Evolutionary conservation across 2,797 vertebrate species (phyloP), one percentile per base, ranked within the genome.

Genomic region (Eulemur rubriventer): DNA sequence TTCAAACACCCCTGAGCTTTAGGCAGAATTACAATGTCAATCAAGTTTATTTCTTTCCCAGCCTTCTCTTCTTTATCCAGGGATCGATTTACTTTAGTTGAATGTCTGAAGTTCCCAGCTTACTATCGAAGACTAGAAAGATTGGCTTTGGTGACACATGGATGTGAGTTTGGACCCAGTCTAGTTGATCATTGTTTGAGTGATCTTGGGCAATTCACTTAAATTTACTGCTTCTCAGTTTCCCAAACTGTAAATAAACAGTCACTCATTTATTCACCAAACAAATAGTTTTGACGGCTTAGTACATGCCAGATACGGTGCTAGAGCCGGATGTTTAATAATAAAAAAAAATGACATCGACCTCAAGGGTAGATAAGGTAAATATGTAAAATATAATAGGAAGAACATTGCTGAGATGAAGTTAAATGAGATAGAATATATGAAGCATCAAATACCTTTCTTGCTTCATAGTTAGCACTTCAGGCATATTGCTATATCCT

Each of bases 41-140:
- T 96, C 89, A 82, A 30, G 22, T 65, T 91, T 88, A 63, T 96
- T 91, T 83, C 85, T n/a, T 95, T 50, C 57, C 63, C 61, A 92
- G 61, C 7, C 52, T 63, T 73, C 59, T 92, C 80, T 86, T 84
- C 35, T 93, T 94, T 88, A 86, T 52, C 50, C 82, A 82, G 65
- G 30, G 63, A 97, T 96, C 2, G 0, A 95, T 94, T 67, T 22
- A 43, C 33, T 17, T 83, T 89, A 69, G 50, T 41, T 65, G 48
- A 41, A 28, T 86, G 69, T 78, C 91, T 67, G 17, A 85, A 94
- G 73, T 85, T 38, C 61, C 67, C 61, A 78, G 43, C 67, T 57
- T 86, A 35, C 48, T 82, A 11, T 14, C 59, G 81, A 78, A 81
- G n/a, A 35, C 43, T 33, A 72, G 69, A 75, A 73, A 91, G 63